A percentile compares a stretch with the other conserved stretches of the same genome.
Evolutionary conservation across 2,113 vertebrate species (phyloP).

Genomic region (Xerus inauris): DNA sequence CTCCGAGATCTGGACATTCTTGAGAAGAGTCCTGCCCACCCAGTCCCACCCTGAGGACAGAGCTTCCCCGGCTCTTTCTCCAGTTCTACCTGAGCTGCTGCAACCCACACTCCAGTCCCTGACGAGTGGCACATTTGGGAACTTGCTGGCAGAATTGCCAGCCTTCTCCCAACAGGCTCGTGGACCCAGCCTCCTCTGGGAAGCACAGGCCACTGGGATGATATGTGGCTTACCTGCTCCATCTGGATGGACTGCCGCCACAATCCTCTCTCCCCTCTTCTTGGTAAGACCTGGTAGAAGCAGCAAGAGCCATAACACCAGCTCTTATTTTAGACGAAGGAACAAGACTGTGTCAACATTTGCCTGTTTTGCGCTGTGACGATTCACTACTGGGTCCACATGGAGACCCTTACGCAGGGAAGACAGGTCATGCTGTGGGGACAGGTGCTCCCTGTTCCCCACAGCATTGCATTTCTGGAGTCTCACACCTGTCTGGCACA

Average conservation of each 20-base stretch:
- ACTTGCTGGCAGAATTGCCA: background rate
- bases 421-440: fast-evolving
- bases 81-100: background rate
- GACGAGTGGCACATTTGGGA: fast-evolving
- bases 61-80: background rate
- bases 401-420: background rate
- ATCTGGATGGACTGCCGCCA: background rate
- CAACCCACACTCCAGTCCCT: background rate
- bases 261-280: background rate
- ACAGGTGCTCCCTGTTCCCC: fast-evolving
- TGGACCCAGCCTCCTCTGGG: background rate
- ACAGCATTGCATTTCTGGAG: background rate
- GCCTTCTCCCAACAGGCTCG: background rate
- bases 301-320: no score
- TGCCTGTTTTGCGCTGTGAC: no score
- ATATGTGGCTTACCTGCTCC: fast-evolving
- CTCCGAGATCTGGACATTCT: background rate
- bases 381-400: background rate
- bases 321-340: background rate
- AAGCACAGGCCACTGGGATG: background rate
- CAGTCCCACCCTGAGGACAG: fast-evolving
- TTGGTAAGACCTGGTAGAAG: background rate
- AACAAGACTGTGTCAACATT: background rate
- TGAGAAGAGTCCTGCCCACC: background rate
- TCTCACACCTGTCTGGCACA: fast-evolving